Percentiles rank a stretch among this genome's conserved stretches.
Evolutionary conservation across 2,113 vertebrate species (phyloP).

Genomic region (Oenanthe oenanthe): DNA sequence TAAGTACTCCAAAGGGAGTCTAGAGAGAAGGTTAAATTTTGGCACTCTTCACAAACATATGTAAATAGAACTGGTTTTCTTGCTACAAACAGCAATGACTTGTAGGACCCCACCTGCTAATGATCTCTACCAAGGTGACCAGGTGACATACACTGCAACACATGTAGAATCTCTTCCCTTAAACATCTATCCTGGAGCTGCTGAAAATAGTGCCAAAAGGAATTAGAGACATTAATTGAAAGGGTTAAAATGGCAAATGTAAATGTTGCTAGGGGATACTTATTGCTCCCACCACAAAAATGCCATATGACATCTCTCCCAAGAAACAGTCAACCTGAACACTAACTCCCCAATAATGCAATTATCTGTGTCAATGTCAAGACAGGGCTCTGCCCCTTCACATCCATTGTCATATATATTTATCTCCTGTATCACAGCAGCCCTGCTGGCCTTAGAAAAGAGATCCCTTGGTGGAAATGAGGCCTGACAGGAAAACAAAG

Average conservation of each 20-base stretch:
- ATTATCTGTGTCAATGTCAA: slow-evolving; percentile 45
- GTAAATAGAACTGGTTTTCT: background rate
- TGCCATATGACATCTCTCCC: background rate
- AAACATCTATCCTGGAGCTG: background rate
- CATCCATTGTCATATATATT: slow-evolving; percentile 1
- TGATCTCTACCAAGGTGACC: background rate
- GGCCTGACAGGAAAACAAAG: slow-evolving; percentile 41
- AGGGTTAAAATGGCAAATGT: background rate
- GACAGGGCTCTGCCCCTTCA: slow-evolving; percentile 16
- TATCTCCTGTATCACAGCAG: slow-evolving; percentile 14
- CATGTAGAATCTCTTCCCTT: background rate
- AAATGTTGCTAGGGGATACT: slow-evolving; percentile 6
- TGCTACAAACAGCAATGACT: background rate
- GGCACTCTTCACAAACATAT: background rate
- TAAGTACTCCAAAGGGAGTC: background rate
- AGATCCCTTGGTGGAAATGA: slow-evolving; percentile 26
- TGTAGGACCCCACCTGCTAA: background rate
- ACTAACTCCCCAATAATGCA: slow-evolving; percentile 42
- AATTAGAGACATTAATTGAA: background rate
- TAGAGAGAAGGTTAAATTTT: background rate
- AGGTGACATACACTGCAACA: rapidly evolving
- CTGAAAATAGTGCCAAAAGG: slow-evolving; percentile 4
- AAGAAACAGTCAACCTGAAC: slow-evolving; percentile 35
- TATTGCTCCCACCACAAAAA: slow-evolving; percentile 4
- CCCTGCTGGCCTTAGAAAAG: slow-evolving; percentile 8